Conservation (phyloP, 2,113 vertebrate genomes). For the Ascaphus truei region DNA sequence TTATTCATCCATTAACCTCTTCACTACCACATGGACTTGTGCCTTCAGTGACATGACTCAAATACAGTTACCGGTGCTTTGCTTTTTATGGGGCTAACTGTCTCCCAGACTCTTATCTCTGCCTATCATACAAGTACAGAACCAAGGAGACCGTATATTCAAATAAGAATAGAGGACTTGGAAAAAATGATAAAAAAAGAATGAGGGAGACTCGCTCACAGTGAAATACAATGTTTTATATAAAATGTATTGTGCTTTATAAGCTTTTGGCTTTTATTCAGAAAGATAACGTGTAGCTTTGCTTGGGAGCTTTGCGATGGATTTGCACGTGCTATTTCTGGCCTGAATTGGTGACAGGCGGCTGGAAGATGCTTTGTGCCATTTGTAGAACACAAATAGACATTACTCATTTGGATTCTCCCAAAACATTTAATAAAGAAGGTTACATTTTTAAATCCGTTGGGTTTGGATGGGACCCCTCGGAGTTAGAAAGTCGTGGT, state of each 20-base stretch:
- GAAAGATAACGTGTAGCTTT: background rate
- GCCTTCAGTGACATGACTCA: too few species aligned
- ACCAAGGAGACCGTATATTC: too few species aligned
- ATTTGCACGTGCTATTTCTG: constrained; percentile 17
- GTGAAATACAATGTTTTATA: background rate
- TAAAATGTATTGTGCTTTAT: background rate
- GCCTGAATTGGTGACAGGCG: constrained; percentile 5
- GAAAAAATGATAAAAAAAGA: too few species aligned
- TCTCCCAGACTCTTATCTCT: background rate
- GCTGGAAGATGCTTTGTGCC: background rate
- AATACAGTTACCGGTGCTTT: too few species aligned
- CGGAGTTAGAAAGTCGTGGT: too few species aligned
- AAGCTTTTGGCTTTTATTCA: background rate
- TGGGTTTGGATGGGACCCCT: too few species aligned
- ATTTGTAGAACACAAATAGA: background rate
- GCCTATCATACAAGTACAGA: background rate
- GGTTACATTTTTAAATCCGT: background rate
- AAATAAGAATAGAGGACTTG: background rate
- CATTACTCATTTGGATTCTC: constrained; percentile 6
- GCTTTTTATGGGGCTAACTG: background rate
- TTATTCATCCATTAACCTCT: too few species aligned
- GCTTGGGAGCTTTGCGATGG: background rate
- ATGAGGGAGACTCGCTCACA: background rate
- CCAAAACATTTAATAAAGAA: background rate
- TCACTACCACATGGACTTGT: too few species aligned